Conservation (phyloP, 2,888 invertebrate genomes). For the Ceraclea dissimilis region DNA sequence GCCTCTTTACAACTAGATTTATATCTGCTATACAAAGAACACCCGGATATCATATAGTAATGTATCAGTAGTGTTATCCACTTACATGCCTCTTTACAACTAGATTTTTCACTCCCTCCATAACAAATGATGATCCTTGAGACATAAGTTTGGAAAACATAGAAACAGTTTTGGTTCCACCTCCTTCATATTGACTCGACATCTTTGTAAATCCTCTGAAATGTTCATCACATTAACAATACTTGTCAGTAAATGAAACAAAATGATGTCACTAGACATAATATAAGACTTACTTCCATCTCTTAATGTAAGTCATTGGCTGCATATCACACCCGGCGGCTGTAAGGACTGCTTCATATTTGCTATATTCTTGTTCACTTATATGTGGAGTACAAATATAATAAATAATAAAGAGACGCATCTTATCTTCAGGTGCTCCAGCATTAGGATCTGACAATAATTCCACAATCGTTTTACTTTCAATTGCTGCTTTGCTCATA, state of each 20-base stretch:
- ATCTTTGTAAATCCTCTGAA: constrained; percentile 70
- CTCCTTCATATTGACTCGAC: constrained; percentile 82
- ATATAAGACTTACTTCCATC: constrained; percentile 71
- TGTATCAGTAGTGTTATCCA: too few relatives aligned
- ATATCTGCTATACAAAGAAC: too few relatives aligned
- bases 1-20: too few relatives aligned
- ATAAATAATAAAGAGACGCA: constrained; percentile 87
- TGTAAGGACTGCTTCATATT: constrained; percentile 69
- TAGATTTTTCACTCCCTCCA: constrained; percentile 99
- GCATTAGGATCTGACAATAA: constrained; percentile 79
- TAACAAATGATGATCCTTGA: constrained; percentile 96
- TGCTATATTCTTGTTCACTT: constrained; percentile 75
- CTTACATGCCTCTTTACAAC: constrained; percentile 95
- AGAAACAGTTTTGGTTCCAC: constrained; percentile 91
- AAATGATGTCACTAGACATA: background rate
- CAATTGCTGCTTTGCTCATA: constrained; percentile 72
- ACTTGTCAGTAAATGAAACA: background rate
- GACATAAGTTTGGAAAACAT: constrained; percentile 98
- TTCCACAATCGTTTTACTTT: constrained; percentile 80
- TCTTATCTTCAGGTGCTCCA: constrained; percentile 85
- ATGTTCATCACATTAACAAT: background rate
- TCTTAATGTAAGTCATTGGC: constrained; percentile 79
- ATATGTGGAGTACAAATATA: constrained; percentile 79
- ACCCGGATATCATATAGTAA: too few relatives aligned
- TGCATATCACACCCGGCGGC: constrained; percentile 80